Evolutionary conservation across 1,140 invertebrate species (phyloP).

Genomic region (Carposina sasakii): DNA sequence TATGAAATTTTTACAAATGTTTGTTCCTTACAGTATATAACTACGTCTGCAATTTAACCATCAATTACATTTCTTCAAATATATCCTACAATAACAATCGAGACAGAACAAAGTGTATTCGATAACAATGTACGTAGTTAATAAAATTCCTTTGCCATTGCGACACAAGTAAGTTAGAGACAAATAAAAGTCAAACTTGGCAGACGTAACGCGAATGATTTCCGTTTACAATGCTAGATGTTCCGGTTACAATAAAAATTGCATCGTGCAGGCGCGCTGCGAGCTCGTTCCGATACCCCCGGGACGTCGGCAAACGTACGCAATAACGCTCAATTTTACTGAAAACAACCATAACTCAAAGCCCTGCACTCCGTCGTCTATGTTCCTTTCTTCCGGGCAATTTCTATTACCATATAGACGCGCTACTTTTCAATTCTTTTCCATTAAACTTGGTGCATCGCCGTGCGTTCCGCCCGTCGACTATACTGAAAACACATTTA

Average conservation of each 20-base stretch:
- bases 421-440: conserved; percentile 72
- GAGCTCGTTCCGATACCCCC: conserved; percentile 25
- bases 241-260: conserved; percentile 46
- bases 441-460: conserved; percentile 70
- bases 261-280: conserved; percentile 18
- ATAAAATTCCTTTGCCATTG: too few relatives aligned
- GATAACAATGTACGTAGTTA: too few relatives aligned
- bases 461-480: conserved; percentile 52
- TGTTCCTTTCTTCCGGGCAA: conserved; percentile 69
- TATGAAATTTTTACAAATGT: too few relatives aligned
- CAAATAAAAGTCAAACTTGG: conserved; percentile 16
- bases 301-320: conserved; percentile 31
- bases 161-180: neutral
- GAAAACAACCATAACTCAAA: conserved; percentile 69
- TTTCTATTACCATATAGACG: conserved; percentile 73
- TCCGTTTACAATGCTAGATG: conserved; percentile 39
- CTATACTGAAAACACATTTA: conserved; percentile 67
- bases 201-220: conserved; percentile 35
- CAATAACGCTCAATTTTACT: conserved; percentile 65
- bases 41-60: too few relatives aligned
- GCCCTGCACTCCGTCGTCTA: conserved; percentile 60
- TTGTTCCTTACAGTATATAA: too few relatives aligned
- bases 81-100: too few relatives aligned
- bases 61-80: too few relatives aligned
- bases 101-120: too few relatives aligned